Evolutionary conservation across 92 coral and sea anemone species (phyloP), one percentile per base, ranked within the genome.

Genomic region (Bergia puertoricense): DNA sequence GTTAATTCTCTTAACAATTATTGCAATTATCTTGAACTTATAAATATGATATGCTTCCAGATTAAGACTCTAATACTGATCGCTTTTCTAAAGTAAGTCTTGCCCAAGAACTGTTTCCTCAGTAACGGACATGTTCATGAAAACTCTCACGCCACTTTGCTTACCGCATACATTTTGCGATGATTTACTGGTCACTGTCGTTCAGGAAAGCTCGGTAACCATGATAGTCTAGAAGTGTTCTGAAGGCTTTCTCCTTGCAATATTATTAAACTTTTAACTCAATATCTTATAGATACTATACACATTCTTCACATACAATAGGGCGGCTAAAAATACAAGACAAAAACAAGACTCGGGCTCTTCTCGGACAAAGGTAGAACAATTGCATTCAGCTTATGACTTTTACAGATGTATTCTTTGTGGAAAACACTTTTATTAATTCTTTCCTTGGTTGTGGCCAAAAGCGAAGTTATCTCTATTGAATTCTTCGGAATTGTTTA

Each of bases 161-260:
- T 7, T 39, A n/a, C 8, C 9, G n/a, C 50, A 8, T 41, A 74
- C 79, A 39, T 18, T 36, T 10, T 74, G 40, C 14, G 46, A 37
- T 16, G 20, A 42, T 42, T 74, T 14, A 37, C 44, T 2, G 77
- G 38, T 74, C 77, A 74, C 43, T 74, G 79, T 41, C 79, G 45
- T 50, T 6, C 30, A 50, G 42, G 45, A 43, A 74, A 40, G 78
- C 23, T 74, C 78, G 36, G 42, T 74, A 74, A 74, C 15, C 45
- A 15, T 74, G 79, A 18, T 40, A 74, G 36, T 40, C 48, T 74
- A 39, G 46, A 74, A 40, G 16, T 30, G 20, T 41, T 40, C 50
- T 74, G 22, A 74, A 74, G 79, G 8, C 45, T 39, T 74, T 74
- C n/a, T 43, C 20, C 48, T 74, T 74, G 79, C 79, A 5, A 74